These are phyloP conservation scores for Acromyrmex echinatior DNA, from an alignment of 1,140 invertebrate species.

Conservation along the genomic window DNA sequence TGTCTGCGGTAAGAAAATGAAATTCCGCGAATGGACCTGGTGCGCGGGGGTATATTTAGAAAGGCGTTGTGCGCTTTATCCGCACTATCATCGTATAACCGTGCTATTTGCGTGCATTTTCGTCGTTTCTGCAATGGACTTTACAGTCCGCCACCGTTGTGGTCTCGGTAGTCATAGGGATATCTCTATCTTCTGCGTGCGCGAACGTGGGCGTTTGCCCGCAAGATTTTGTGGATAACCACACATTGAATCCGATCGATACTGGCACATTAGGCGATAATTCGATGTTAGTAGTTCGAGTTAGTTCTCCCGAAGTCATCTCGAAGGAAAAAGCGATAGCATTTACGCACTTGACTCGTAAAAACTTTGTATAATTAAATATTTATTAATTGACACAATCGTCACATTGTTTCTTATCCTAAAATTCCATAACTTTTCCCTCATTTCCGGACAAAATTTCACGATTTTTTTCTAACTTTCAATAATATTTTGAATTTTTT, in stretches of 20 bases:
- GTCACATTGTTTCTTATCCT: too few species aligned
- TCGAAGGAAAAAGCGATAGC: not conserved
- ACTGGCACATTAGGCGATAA: conserved; percentile 47
- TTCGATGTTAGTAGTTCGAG: not conserved
- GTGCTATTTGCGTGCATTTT: conserved; percentile 66
- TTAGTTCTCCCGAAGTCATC: not conserved
- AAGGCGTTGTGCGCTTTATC: conserved; percentile 58
- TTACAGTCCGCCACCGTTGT: conserved; percentile 21
- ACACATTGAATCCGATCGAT: conserved; percentile 68
- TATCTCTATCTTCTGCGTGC: conserved; percentile 11
- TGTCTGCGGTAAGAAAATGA: conserved; percentile 42
- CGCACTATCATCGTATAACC: conserved; percentile 66
- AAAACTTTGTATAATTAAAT: not conserved
- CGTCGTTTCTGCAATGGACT: conserved; percentile 66
- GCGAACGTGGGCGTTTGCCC: conserved; percentile 56
- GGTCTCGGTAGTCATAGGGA: conserved; percentile 41
- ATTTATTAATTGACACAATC: not conserved
- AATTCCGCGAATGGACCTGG: conserved; percentile 58
- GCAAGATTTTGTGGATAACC: conserved; percentile 71
- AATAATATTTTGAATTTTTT: too few species aligned
- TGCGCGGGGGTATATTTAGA: conserved; percentile 67
- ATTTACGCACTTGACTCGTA: not conserved
- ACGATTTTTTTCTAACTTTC: too few species aligned
- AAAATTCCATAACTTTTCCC: too few species aligned
- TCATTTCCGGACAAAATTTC: too few species aligned